Evolutionary conservation across 1,140 invertebrate species (phyloP).

Genomic region (Papilio aristodemus): DNA sequence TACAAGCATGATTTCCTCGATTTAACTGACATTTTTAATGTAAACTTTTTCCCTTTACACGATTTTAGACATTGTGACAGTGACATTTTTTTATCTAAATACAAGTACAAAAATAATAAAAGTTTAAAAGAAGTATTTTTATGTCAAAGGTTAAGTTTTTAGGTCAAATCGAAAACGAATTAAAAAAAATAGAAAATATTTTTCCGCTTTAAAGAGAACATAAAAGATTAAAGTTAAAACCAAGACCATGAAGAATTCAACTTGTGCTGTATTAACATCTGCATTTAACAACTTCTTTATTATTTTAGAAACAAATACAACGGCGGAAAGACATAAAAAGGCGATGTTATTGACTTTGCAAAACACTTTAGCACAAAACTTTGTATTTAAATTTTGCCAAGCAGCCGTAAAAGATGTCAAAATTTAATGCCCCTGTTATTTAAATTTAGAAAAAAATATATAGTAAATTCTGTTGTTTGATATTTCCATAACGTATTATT

Average conservation of each 20-base stretch:
- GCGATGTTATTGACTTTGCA: slow-evolving; percentile 16
- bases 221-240: not conserved
- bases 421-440: slow-evolving; percentile 9
- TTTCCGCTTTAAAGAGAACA: not conserved
- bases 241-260: slow-evolving; percentile 4
- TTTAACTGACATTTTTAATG: too few relatives aligned
- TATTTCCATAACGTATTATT: slow-evolving; percentile 13
- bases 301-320: slow-evolving; percentile 24
- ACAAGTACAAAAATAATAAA: too few relatives aligned
- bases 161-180: too few relatives aligned
- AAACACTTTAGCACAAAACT: slow-evolving; percentile 20
- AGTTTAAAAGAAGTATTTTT: too few relatives aligned
- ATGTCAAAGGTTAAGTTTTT: too few relatives aligned
- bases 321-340: slow-evolving; percentile 16
- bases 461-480: slow-evolving; percentile 8
- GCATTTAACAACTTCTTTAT: slow-evolving; percentile 21
- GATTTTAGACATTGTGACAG: too few relatives aligned
- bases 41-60: too few relatives aligned
- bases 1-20: too few relatives aligned
- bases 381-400: slow-evolving; percentile 18
- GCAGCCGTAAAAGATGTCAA: slow-evolving; percentile 15
- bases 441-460: slow-evolving; percentile 12
- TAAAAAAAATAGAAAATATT: too few relatives aligned
- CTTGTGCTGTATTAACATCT: not conserved
- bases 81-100: too few relatives aligned